Conservation (phyloP, 1,140 invertebrate genomes). For the Psilanteris sp. region DNA sequence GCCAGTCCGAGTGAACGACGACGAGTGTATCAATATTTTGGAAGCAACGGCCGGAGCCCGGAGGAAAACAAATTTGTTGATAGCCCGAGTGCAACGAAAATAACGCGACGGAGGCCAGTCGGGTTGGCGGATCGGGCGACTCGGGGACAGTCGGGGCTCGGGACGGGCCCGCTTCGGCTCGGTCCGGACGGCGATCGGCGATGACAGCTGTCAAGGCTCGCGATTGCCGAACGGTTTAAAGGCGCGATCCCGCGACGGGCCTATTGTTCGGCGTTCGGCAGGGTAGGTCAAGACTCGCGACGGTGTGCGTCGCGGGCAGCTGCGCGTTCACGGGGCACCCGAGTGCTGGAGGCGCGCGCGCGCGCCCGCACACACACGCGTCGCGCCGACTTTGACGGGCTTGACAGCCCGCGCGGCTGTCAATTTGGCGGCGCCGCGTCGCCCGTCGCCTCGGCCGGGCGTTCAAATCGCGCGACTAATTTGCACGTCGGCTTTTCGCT, state of each 20-base stretch:
- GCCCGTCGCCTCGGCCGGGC: too few species aligned
- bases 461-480: too few species aligned
- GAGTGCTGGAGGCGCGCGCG: conserved; percentile 18
- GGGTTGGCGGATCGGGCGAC: too few species aligned
- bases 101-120: too few species aligned
- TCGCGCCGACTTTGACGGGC: neutral
- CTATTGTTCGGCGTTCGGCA: conserved; percentile 44
- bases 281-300: conserved; percentile 58
- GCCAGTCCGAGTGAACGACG: too few species aligned
- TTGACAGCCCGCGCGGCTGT: neutral
- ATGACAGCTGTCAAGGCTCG: neutral
- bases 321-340: conserved; percentile 23
- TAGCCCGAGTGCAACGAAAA: too few species aligned
- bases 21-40: too few species aligned
- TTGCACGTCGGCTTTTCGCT: too few species aligned
- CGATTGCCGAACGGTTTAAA: neutral
- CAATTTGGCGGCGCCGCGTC: neutral
- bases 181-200: neutral
- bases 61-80: too few species aligned
- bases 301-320: conserved; percentile 42
- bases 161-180: too few species aligned
- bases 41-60: too few species aligned
- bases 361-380: neutral
- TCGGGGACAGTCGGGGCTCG: too few species aligned
- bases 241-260: conserved; percentile 4